A percentile compares a stretch with the other conserved stretches of the same genome.
phyloP scores from a whole-genome alignment of 2,113 vertebrate genomes.

The Ptychochromis oligacanthus region DNA sequence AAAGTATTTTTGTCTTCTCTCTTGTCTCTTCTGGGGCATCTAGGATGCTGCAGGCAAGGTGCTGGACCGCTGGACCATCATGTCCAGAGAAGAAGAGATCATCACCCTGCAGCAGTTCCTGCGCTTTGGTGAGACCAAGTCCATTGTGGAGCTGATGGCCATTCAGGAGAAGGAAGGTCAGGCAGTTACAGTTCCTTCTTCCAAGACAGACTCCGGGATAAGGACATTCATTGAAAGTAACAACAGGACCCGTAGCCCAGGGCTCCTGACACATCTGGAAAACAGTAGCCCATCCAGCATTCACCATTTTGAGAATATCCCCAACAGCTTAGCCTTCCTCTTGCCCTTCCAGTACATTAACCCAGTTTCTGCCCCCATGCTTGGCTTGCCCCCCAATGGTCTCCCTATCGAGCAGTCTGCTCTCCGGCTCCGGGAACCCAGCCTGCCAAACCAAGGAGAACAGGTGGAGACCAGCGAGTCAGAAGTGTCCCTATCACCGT shows the following conservation, averaged over 20 bases:
- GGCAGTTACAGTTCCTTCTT: conserved; percentile 95
- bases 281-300: conserved; percentile 98
- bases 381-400: conserved; percentile 95
- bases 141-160: conserved; percentile 99
- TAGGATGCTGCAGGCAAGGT: conserved; percentile 99
- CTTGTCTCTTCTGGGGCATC: conserved; percentile 83
- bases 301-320: conserved; percentile 99
- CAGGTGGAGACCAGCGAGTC: conserved; percentile 97
- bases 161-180: conserved; percentile 99
- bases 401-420: conserved; percentile 91
- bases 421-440: conserved; percentile 91
- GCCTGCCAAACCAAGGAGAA: conserved; percentile 90
- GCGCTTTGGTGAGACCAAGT: conserved; percentile 99
- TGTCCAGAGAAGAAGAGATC: conserved; percentile 99
- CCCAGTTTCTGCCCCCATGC: conserved; percentile 94
- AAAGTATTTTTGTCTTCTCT: conserved; percentile 88
- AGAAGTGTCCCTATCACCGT: conserved; percentile 94
- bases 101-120: conserved; percentile 99
- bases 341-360: conserved; percentile 99
- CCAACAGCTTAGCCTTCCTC: conserved; percentile 96
- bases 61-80: conserved; percentile 99
- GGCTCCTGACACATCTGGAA: conserved; percentile 94
- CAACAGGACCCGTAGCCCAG: conserved; percentile 96
- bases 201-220: conserved; percentile 98
- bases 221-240: conserved; percentile 99